Base-by-base conservation (phyloP, 2,888 invertebrate genomes). In the Diloba caeruleocephala region DNA sequence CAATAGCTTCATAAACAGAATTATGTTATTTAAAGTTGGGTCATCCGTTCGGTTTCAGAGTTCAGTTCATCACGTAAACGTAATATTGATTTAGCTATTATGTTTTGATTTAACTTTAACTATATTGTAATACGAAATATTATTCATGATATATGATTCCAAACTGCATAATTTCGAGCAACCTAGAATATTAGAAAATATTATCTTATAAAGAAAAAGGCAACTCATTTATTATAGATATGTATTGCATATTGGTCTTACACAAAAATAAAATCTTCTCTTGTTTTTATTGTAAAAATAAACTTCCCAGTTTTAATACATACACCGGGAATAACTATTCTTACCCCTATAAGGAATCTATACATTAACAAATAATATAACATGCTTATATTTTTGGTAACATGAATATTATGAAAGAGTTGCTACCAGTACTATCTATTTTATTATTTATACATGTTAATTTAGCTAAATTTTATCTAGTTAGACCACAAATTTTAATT, bases 201-300 rank as follows among this genome's bases (percentile, higher is more conserved):
- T 1, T 8, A 36, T 34, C 4, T 10, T 32, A 37, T 5, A 41
- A 63, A 57, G 32, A 55, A 51, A 66, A 63, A 54, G 28, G 13
- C 15, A 32, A 10, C 33, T 57, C 43, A 71, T 84, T 82, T 78
- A n/a, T n/a, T n/a, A 68, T 81, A 87, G 91, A 89, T 91, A 90
- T 92, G 91, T 93, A 91, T 92, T 92, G 85, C 85, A 89, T 89
- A 89, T 89, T 90, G 89, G 87, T 92, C 87, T 90, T 89, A 90
- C 89, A 91, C 82, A 90, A 92, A 91, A 92, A 92, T 92, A 92
- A 89, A 87, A 85, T 88, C 73, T 87, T 87, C 80, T 87, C 84
- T 88, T 81, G 79, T 84, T 86, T 87, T 34, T 82, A 81, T 84
- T 91, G 91, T 89, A 92, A 93, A 93, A 93, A 93, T 92, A 92